Conservation (phyloP, 2,797 vertebrate genomes). For the Phoebastria nigripes region DNA sequence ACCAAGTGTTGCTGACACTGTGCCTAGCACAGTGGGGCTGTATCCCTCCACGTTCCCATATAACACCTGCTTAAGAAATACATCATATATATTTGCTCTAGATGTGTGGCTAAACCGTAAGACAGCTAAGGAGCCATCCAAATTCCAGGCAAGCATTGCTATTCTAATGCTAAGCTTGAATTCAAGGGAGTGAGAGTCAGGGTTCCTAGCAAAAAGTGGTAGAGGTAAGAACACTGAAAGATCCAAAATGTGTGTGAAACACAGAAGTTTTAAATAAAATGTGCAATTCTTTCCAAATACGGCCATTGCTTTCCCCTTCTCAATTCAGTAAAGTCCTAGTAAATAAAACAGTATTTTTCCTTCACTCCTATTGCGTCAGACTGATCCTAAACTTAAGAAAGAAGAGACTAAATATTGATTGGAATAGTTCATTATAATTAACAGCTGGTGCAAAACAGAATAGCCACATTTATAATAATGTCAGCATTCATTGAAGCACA, state of each 20-base stretch:
- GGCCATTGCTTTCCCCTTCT: neutral
- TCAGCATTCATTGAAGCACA: neutral
- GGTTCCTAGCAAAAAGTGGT: neutral
- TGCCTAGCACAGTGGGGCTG: neutral
- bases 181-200: neutral
- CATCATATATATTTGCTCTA: neutral
- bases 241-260: neutral
- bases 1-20: neutral
- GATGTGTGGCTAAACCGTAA: neutral
- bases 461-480: neutral
- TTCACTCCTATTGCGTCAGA: neutral
- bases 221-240: neutral
- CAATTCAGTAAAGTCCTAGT: neutral
- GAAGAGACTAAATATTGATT: neutral
- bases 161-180: neutral
- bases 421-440: neutral
- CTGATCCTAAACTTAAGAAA: neutral
- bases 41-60: rapidly evolving
- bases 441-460: neutral
- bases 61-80: neutral
- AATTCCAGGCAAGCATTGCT: neutral
- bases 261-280: neutral
- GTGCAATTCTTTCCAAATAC: neutral
- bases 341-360: neutral
- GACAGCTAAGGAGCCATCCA: neutral